These are phyloP conservation scores for Formica exsecta DNA, from an alignment of 1,140 invertebrate genomes.

Conservation along the genomic window DNA sequence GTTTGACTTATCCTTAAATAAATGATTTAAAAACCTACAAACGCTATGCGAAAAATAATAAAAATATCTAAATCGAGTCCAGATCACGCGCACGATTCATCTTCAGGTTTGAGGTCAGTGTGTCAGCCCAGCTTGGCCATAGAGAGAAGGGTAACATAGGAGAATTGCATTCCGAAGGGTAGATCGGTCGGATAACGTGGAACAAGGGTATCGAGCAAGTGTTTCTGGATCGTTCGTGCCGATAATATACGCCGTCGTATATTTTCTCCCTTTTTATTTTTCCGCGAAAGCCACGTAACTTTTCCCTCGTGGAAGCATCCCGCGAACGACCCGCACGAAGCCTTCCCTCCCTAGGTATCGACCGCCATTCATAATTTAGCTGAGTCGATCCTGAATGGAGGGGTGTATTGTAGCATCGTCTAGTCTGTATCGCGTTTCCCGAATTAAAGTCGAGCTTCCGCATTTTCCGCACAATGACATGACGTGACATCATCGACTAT, in stretches of 20 bases:
- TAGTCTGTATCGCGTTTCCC: slow-evolving; percentile 65
- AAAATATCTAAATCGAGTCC: slow-evolving; percentile 9
- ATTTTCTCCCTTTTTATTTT: slow-evolving; percentile 39
- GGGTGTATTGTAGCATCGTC: slow-evolving; percentile 71
- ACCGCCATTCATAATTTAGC: slow-evolving; percentile 86
- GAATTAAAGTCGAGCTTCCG: slow-evolving; percentile 75
- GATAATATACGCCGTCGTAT: slow-evolving; percentile 25
- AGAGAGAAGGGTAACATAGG: neutral
- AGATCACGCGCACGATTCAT: neutral
- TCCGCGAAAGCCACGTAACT: slow-evolving; percentile 59
- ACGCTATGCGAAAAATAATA: neutral
- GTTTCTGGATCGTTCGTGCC: slow-evolving; percentile 21
- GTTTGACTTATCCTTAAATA: neutral
- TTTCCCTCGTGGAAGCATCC: slow-evolving; percentile 34
- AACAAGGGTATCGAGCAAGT: slow-evolving; percentile 7
- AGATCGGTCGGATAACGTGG: slow-evolving; percentile 45
- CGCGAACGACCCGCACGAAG: slow-evolving; percentile 43
- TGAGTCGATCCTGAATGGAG: slow-evolving; percentile 82
- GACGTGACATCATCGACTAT: slow-evolving; percentile 1
- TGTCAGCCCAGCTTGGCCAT: slow-evolving; percentile 26
- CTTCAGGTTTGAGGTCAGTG: slow-evolving; percentile 23
- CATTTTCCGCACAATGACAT: slow-evolving; percentile 40
- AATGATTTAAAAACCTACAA: neutral
- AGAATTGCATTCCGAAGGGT: slow-evolving; percentile 53
- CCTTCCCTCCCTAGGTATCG: slow-evolving; percentile 76